Conservation (phyloP, 2,888 invertebrate species). For the Arenicola marina region DNA sequence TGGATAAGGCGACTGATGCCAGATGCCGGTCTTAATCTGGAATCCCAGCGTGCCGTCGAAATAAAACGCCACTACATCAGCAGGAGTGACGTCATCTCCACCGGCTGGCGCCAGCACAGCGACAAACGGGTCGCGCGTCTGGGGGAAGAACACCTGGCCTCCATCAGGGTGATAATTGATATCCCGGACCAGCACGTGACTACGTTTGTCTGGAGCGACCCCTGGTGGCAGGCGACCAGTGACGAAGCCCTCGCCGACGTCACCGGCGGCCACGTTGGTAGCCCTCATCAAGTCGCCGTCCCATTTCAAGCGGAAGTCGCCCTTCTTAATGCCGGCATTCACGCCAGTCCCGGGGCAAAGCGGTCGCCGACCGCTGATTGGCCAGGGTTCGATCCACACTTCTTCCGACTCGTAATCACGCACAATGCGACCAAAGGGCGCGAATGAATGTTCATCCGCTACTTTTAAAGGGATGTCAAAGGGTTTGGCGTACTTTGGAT, state of each 20-base stretch:
- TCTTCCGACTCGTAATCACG: background rate
- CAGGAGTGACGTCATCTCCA: conserved; percentile 34
- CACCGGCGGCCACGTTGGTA: background rate
- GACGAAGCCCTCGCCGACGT: conserved; percentile 19
- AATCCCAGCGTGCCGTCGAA: conserved; percentile 41
- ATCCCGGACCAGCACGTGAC: conserved; percentile 35
- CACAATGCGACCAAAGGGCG: background rate
- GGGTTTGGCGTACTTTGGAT: no score
- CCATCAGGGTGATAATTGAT: conserved; percentile 41
- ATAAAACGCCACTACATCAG: conserved; percentile 37
- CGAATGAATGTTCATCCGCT: background rate
- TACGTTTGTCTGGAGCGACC: conserved; percentile 29
- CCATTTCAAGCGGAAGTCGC: background rate
- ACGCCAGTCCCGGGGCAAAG: background rate
- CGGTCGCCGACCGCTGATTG: background rate
- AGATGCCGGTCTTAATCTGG: conserved; percentile 37
- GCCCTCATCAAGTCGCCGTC: background rate
- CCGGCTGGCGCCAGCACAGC: conserved; percentile 32
- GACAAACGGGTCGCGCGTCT: conserved; percentile 2
- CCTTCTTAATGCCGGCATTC: background rate
- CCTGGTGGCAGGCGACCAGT: conserved; percentile 33
- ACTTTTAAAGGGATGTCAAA: background rate
- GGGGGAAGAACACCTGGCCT: conserved; percentile 40
- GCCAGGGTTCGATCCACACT: background rate
- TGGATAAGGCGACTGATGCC: conserved; percentile 39